Evolutionary conservation across 2,888 invertebrate genomes (phyloP).

Genomic region (Sympetrum striolatum): DNA sequence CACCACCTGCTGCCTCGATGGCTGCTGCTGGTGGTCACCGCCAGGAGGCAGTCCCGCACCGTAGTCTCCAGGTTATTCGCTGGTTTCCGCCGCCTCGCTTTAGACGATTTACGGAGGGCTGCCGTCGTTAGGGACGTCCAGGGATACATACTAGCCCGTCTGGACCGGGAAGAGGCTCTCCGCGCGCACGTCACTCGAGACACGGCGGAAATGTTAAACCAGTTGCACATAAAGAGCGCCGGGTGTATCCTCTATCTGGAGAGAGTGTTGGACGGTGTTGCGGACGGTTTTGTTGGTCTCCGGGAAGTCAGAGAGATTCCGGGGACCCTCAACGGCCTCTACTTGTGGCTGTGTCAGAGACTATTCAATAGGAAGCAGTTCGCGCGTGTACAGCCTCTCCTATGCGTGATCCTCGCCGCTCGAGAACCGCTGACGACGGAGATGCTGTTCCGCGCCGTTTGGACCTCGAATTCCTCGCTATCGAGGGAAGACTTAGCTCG

Average conservation of each 20-base stretch:
- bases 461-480: constrained; percentile 79
- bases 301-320: constrained; percentile 93
- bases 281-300: constrained; percentile 89
- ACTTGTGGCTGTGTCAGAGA: constrained; percentile 92
- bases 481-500: constrained; percentile 82
- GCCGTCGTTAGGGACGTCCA: constrained; percentile 95
- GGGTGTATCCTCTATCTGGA: constrained; percentile 89
- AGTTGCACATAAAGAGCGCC: constrained; percentile 94
- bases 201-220: constrained; percentile 94
- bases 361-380: constrained; percentile 90
- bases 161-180: constrained; percentile 88
- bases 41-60: constrained; percentile 58
- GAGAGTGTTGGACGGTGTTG: constrained; percentile 89
- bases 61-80: constrained; percentile 70
- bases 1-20: constrained; percentile 92
- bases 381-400: constrained; percentile 78
- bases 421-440: constrained; percentile 83
- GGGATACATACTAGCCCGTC: constrained; percentile 87
- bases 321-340: constrained; percentile 92
- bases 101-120: constrained; percentile 88
- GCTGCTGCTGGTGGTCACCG: constrained; percentile 89
- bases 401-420: constrained; percentile 88
- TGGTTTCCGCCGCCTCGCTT: constrained; percentile 86
- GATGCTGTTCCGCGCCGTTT: constrained; percentile 81
- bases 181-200: constrained; percentile 88